Conservation (phyloP, 2,113 vertebrate genomes). For the Rafetus swinhoei region DNA sequence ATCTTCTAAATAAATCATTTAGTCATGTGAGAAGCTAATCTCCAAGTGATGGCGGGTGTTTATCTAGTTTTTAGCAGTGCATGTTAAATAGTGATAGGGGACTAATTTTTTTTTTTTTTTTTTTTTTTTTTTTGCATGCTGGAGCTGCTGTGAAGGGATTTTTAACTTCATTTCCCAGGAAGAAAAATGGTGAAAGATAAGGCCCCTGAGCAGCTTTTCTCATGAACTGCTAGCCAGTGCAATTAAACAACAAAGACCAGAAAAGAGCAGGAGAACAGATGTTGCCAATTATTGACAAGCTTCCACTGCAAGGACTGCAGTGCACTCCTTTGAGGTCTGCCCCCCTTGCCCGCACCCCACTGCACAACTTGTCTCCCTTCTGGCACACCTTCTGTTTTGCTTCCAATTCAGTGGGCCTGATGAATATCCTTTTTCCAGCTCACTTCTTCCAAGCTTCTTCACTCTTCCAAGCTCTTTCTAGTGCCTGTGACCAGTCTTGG, state of each 20-base stretch:
- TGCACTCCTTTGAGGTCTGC: not conserved
- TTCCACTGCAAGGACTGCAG: fast-evolving
- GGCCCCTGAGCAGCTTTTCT: conserved; percentile 53
- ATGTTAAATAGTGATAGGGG: conserved; percentile 80
- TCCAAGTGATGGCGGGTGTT: conserved; percentile 75
- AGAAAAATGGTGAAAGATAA: conserved; percentile 77
- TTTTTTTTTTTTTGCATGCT: not conserved
- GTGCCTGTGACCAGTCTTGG: not conserved
- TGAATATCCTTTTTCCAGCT: not conserved
- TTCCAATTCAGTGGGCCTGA: not conserved
- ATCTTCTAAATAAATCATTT: conserved; percentile 83
- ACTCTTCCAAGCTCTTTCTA: not conserved
- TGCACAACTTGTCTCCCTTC: not conserved
- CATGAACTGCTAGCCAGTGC: conserved; percentile 53
- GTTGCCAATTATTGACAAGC: not conserved
- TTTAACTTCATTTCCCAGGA: conserved; percentile 78
- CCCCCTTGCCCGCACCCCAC: not conserved
- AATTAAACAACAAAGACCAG: conserved; percentile 48
- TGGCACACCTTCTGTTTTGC: not conserved
- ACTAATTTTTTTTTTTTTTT: conserved; percentile 48
- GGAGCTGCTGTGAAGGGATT: conserved; percentile 71
- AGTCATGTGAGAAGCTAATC: conserved; percentile 80
- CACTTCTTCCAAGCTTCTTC: not conserved
- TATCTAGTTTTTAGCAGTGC: conserved; percentile 80
- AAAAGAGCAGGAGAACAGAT: conserved; percentile 31